These are phyloP conservation scores for pig (Sus scrofa) DNA, from an alignment of 2,113 vertebrate genomes.

Conservation along the genomic window T2T-Sscrofa CM000819.6:127952501-127953000, in stretches of 20 bases:
- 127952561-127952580: neutral
- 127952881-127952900: neutral
- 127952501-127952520: neutral
- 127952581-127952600: neutral
- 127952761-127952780: neutral
- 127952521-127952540: neutral
- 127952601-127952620: neutral
- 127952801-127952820: neutral
- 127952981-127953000: slow-evolving; percentile 44
- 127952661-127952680: neutral
- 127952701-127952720: neutral
- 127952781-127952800: neutral
- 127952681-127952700: neutral
- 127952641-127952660: neutral
- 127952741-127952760: neutral
- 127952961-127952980: neutral
- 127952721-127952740: neutral
- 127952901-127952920: neutral
- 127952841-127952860: neutral
- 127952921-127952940: neutral
- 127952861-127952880: neutral
- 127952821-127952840: neutral
- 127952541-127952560: neutral
- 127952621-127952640: neutral
- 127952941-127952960: slow-evolving; percentile 5